phyloP scores from a whole-genome alignment of 2,797 vertebrate species.

The Peromyscus melanophrys region DNA sequence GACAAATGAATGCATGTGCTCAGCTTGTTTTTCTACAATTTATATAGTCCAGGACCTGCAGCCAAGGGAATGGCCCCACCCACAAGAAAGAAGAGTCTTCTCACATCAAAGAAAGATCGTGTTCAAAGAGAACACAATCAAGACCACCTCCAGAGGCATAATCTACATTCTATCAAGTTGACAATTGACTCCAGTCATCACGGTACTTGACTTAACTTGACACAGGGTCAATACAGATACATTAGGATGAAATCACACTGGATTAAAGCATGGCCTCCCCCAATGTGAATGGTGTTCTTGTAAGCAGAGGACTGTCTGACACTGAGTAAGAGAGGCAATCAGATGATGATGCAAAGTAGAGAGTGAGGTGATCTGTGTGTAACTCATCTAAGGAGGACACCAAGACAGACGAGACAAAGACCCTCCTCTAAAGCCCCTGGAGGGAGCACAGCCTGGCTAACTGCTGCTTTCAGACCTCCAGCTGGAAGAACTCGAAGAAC shows the following conservation, averaged over 20 bases:
- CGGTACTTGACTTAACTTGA: background rate
- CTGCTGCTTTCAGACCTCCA: background rate
- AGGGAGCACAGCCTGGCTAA: background rate
- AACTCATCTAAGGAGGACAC: background rate
- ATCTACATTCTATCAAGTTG: background rate
- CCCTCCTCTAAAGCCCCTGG: background rate
- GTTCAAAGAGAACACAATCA: background rate
- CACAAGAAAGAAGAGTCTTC: background rate
- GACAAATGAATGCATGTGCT: no score
- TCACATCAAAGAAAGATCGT: background rate
- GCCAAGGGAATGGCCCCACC: background rate
- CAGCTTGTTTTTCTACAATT: background rate
- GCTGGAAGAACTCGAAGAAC: background rate
- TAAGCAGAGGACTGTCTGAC: background rate
- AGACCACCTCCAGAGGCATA: background rate
- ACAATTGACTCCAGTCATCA: background rate
- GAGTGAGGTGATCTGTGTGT: background rate
- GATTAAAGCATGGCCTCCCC: fast-evolving
- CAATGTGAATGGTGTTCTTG: background rate
- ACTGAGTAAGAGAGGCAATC: background rate
- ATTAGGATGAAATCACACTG: background rate
- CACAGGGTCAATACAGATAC: background rate
- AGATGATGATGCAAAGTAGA: background rate
- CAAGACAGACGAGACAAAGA: background rate
- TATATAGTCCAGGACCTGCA: background rate